These are phyloP conservation scores for Promerops cafer DNA, from an alignment of 2,113 vertebrate species.

Conservation along the genomic window DNA sequence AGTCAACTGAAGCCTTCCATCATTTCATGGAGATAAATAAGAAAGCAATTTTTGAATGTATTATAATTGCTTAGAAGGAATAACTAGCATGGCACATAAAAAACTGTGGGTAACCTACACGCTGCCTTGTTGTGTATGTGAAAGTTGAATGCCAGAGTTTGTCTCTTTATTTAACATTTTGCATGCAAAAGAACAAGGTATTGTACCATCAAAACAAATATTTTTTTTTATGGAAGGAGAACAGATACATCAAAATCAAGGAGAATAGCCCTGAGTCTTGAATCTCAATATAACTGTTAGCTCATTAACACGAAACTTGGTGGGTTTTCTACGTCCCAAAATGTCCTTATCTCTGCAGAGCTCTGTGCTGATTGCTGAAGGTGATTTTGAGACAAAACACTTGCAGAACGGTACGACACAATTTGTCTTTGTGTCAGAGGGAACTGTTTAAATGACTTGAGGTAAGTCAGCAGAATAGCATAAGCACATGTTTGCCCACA, in stretches of 20 bases:
- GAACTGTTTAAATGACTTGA: constrained; percentile 79
- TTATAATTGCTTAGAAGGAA: neutral
- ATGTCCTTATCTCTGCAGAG: constrained; percentile 65
- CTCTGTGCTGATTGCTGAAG: constrained; percentile 62
- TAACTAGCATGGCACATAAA: neutral
- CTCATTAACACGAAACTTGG: constrained; percentile 44
- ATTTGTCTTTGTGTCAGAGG: constrained; percentile 94
- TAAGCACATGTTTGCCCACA: constrained; percentile 78
- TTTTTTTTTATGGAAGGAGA: neutral
- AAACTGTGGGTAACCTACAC: neutral
- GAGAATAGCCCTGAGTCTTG: constrained; percentile 41
- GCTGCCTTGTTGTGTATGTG: neutral
- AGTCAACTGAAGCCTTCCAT: constrained; percentile 23
- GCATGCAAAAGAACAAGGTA: neutral
- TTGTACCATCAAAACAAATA: neutral
- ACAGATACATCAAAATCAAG: neutral
- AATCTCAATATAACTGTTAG: constrained; percentile 52
- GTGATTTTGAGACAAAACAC: constrained; percentile 66
- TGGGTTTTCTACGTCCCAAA: constrained; percentile 14
- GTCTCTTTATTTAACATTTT: neutral
- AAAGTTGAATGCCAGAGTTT: neutral
- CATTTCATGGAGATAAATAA: constrained; percentile 14
- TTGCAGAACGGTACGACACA: neutral
- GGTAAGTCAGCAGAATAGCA: constrained; percentile 75
- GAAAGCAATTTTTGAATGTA: constrained; percentile 16